These are phyloP conservation scores for Gymnobelideus leadbeateri DNA, from an alignment of 2,113 vertebrate genomes.

Conservation along the genomic window DNA sequence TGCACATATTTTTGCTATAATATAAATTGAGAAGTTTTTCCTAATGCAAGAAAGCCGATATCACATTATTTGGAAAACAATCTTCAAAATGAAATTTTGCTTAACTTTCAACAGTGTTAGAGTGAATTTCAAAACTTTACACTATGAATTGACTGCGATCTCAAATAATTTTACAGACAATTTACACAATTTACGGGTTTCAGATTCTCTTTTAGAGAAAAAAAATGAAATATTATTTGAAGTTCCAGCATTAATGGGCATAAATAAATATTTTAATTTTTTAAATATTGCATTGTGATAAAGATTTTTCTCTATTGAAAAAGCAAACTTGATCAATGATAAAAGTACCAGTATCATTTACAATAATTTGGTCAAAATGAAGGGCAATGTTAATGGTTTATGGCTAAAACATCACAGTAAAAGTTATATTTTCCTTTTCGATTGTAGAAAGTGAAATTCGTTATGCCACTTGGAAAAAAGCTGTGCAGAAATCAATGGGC, in stretches of 20 bases:
- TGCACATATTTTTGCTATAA: constrained; percentile 34
- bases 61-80: constrained; percentile 42
- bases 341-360: neutral
- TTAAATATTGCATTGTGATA: neutral
- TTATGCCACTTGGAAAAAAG: constrained; percentile 97
- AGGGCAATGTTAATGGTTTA: constrained; percentile 1
- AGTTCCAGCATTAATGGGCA: neutral
- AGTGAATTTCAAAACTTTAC: constrained; percentile 6
- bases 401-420: constrained; percentile 17
- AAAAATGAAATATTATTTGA: neutral
- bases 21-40: constrained; percentile 27
- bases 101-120: constrained; percentile 10
- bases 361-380: constrained; percentile 28
- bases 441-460: constrained; percentile 95
- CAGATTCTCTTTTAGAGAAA: neutral
- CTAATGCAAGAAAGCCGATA: neutral
- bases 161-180: constrained; percentile 33
- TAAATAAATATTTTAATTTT: neutral
- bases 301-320: neutral
- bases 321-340: neutral
- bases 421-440: constrained; percentile 43
- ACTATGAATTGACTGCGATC: neutral
- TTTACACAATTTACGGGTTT: neutral
- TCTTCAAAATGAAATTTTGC: constrained; percentile 34
- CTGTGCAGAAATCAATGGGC: constrained; percentile 94